Conservation (phyloP, 2,888 invertebrate genomes). For the Amblyjoppa fuscipennis region DNA sequence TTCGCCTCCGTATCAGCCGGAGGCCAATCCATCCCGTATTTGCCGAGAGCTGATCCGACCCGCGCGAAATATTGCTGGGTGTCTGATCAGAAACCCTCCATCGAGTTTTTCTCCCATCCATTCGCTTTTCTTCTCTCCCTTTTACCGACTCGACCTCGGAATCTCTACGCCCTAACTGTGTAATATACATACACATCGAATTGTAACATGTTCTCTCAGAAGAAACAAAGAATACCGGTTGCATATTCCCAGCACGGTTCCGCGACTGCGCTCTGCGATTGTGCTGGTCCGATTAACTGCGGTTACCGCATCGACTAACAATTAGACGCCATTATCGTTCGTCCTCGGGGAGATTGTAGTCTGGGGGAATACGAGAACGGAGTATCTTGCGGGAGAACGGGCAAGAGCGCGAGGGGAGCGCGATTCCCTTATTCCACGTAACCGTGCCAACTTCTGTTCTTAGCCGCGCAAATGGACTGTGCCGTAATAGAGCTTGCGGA, state of each 20-base stretch:
- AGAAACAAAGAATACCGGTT: not conserved
- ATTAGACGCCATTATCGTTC: constrained; percentile 68
- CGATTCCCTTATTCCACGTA: not conserved
- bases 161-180: not conserved
- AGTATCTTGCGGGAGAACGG: not conserved
- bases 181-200: not conserved
- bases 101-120: not conserved
- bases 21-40: constrained; percentile 32
- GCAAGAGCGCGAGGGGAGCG: not conserved
- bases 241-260: not conserved
- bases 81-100: constrained; percentile 17
- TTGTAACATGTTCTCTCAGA: not conserved
- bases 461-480: not conserved
- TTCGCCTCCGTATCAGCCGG: not conserved
- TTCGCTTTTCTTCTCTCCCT: constrained; percentile 20
- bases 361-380: constrained; percentile 56
- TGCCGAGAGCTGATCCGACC: constrained; percentile 19
- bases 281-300: constrained; percentile 9
- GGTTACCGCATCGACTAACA: constrained; percentile 67
- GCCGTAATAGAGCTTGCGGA: not conserved
- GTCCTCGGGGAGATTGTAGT: constrained; percentile 47
- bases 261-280: not conserved
- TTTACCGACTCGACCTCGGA: not conserved
- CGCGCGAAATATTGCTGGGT: constrained; percentile 27
- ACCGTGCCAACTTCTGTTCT: constrained; percentile 20